phyloP scores from a whole-genome alignment of 2,113 vertebrate species.

The Hepsetus odoe region DNA sequence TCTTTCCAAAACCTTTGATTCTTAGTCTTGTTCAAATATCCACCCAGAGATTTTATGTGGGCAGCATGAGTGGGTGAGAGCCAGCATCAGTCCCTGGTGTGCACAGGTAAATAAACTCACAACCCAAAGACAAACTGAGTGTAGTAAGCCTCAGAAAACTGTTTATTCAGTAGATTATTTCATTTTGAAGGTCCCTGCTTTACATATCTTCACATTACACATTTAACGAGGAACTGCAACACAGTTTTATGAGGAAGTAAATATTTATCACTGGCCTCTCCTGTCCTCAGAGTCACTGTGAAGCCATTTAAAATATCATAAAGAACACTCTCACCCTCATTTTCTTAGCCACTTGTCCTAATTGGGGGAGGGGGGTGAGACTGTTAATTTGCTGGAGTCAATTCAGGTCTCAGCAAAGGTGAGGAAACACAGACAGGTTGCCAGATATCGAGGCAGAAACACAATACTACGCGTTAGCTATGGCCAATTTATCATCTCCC shows the following conservation, averaged over 20 bases:
- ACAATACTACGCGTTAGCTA: too few relatives aligned
- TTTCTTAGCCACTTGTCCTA: too few relatives aligned
- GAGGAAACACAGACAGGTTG: too few relatives aligned
- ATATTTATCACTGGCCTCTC: neutral
- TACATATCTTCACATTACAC: neutral
- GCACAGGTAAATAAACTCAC: conserved; percentile 46
- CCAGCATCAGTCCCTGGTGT: neutral
- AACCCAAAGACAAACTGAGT: conserved; percentile 24
- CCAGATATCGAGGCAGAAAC: too few relatives aligned
- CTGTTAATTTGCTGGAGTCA: too few relatives aligned
- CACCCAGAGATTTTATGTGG: conserved; percentile 23
- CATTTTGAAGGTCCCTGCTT: neutral
- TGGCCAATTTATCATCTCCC: too few relatives aligned
- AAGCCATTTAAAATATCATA: neutral
- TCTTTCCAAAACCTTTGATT: conserved; percentile 52
- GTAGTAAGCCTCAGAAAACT: conserved; percentile 4
- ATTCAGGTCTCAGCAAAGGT: too few relatives aligned
- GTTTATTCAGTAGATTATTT: conserved; percentile 26
- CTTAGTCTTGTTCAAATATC: conserved; percentile 45
- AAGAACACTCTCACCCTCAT: neutral
- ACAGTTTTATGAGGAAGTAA: neutral
- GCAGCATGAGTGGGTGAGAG: conserved; percentile 5
- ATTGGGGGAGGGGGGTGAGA: too few relatives aligned
- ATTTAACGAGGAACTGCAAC: neutral
- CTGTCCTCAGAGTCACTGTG: neutral